Percentiles rank a stretch among this genome's conserved stretches.
phyloP scores from a whole-genome alignment of 2,797 vertebrate species.

The Pterois miles region DNA sequence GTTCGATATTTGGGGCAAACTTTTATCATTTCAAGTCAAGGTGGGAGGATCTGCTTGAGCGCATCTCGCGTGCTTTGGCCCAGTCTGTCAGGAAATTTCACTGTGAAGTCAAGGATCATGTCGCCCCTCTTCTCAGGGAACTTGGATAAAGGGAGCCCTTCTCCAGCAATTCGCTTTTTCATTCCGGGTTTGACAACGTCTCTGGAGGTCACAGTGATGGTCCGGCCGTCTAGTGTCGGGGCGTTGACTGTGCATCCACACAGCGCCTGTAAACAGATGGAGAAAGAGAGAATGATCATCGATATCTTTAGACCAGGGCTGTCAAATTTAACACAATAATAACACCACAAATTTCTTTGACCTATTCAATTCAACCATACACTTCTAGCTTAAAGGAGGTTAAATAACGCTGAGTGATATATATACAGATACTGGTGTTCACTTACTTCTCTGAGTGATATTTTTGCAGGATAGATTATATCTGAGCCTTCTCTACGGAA shows the following conservation, averaged over 20 bases:
- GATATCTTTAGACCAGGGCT: neutral
- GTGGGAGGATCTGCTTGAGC: constrained; percentile 89
- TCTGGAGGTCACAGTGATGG: constrained; percentile 88
- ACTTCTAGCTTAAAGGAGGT: too few relatives aligned
- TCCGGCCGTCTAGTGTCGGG: constrained; percentile 91
- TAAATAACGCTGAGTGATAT: neutral
- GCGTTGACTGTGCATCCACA: constrained; percentile 90
- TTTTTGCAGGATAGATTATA: constrained; percentile 89
- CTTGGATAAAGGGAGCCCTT: constrained; percentile 92
- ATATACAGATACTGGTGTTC: neutral
- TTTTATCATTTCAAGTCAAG: constrained; percentile 64
- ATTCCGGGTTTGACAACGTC: constrained; percentile 92
- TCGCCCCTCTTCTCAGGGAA: constrained; percentile 90
- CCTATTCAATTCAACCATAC: too few relatives aligned
- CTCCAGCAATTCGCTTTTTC: constrained; percentile 88
- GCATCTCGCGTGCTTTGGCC: constrained; percentile 82
- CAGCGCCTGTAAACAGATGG: constrained; percentile 82
- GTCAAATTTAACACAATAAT: too few relatives aligned
- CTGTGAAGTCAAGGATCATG: constrained; percentile 91
- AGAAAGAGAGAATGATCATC: neutral
- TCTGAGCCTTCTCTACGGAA: constrained; percentile 96
- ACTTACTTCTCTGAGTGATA: constrained; percentile 92
- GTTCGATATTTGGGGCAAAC: neutral
- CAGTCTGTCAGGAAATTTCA: constrained; percentile 91
- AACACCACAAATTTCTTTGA: too few relatives aligned